Base-by-base conservation (phyloP, 2,888 invertebrate genomes). In the Crioceris asparagi region DNA sequence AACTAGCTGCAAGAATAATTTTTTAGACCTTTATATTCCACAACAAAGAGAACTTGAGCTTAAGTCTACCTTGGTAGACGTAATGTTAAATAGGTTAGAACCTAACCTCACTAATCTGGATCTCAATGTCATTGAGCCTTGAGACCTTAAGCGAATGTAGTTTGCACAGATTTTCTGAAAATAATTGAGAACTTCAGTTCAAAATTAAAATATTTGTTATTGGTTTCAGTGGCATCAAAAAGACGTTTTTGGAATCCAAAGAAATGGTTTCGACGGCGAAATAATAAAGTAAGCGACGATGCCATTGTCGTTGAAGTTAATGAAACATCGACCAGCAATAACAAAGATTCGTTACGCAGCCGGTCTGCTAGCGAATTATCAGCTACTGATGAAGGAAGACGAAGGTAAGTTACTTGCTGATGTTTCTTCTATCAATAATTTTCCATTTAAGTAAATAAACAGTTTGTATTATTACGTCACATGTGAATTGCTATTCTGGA, bases 321-420 rank as follows among this genome's bases (percentile, higher is more conserved):
- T 14, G 33, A 33, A 21, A 23, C 33, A 15, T 29, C 29, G 29
- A 11, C 29, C 10, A 39, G 41, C 39, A 47, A 38, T 32, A 40
- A 38, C 32, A 52, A 45, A 36, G 66, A 48, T 23, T 47, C 49
- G 26, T 50, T 60, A 35, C 59, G 66, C 45, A 65, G 66, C 56
- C 53, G 66, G 55, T 79, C 79, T 54, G 79, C 79, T 37, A 72
- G 72, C 54, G 73, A 80, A 57, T 69, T 80, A 40, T 72, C 79
- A 36, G 75, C 76, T 31, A 73, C 74, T 11, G 74, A 75, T 26
- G 70, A 70, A 41, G 61, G 65, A 10, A 65, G 70, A 49, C 70
- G 73, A 52, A 74, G 74, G 75, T 75, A 42, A 62, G 69, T 51
- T 5, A 25, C 10, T 10, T 21, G 21, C 6, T 21, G 7, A 6